phyloP scores from a whole-genome alignment of 2,113 vertebrate genomes.

The Meles meles region DNA sequence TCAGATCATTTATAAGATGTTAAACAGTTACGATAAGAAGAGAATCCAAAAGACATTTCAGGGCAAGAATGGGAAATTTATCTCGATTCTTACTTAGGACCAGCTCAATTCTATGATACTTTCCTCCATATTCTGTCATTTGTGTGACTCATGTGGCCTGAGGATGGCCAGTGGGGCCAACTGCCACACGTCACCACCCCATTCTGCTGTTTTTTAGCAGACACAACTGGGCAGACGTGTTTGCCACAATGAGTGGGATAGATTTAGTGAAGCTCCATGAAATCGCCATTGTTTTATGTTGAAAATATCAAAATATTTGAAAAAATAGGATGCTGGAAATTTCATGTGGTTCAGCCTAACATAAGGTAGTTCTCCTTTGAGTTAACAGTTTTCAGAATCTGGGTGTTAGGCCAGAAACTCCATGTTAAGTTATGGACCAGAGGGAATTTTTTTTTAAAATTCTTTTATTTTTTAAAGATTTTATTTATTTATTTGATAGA shows the following conservation, averaged over 20 bases:
- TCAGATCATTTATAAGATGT: not conserved
- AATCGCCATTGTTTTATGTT: not conserved
- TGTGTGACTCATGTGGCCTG: fast-evolving
- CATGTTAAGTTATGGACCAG: not conserved
- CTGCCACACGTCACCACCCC: fast-evolving
- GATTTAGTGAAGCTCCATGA: not conserved
- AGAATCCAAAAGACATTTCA: not conserved
- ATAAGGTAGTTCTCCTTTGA: not conserved
- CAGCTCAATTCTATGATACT: not conserved
- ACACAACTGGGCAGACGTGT: not conserved
- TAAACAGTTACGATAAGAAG: not conserved
- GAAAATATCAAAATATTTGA: not conserved
- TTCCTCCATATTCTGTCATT: not conserved
- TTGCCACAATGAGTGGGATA: not conserved
- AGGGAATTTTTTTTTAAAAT: no score
- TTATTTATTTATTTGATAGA: no score
- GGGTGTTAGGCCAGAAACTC: not conserved
- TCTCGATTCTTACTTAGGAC: not conserved
- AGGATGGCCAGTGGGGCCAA: not conserved
- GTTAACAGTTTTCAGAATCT: not conserved
- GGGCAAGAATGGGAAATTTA: not conserved
- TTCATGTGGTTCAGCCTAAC: not conserved
- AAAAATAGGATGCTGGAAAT: not conserved
- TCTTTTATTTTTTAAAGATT: no score
- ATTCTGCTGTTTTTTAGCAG: not conserved